phyloP scores from a whole-genome alignment of 2,888 invertebrate species.

The Ennomos erosarius region DNA sequence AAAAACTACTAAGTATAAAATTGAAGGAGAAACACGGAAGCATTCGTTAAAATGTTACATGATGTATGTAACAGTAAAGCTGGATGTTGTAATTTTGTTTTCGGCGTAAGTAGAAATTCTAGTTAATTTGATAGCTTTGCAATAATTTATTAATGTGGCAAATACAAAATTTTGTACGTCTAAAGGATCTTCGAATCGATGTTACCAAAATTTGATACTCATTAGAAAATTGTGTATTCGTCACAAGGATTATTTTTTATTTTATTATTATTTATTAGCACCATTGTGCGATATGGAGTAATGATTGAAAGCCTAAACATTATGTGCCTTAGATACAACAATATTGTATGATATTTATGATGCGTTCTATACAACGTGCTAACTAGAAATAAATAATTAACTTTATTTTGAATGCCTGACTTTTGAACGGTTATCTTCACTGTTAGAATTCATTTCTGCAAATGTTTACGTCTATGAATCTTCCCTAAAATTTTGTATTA shows the following conservation, averaged over 20 bases:
- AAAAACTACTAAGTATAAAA: conserved; percentile 53
- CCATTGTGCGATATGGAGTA: conserved; percentile 82
- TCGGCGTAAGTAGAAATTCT: conserved; percentile 69
- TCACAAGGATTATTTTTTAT: conserved; percentile 51
- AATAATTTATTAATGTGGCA: conserved; percentile 58
- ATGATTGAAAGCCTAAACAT: conserved; percentile 85
- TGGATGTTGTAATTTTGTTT: conserved; percentile 50
- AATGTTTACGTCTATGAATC: conserved; percentile 64
- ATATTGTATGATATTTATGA: conserved; percentile 85
- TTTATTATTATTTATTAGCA: conserved; percentile 72
- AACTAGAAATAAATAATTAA: conserved; percentile 82
- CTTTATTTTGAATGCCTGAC: conserved; percentile 78
- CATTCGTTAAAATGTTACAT: conserved; percentile 63
- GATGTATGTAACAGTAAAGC: conserved; percentile 46
- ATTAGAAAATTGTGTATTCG: conserved; percentile 53
- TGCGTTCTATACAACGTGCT: conserved; percentile 85
- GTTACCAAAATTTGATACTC: conserved; percentile 38
- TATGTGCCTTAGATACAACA: conserved; percentile 87
- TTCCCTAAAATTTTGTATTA: conserved; percentile 55
- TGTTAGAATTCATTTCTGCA: conserved; percentile 74
- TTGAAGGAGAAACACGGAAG: conserved; percentile 62
- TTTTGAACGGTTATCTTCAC: conserved; percentile 67
- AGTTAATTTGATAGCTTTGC: conserved; percentile 77
- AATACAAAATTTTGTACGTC: conserved; percentile 48
- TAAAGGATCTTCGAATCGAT: conserved; percentile 24